Evolutionary conservation across 2,888 invertebrate genomes (phyloP), one percentile per base, ranked within the genome.

Genomic region (Drosophila glabriapex): DNA sequence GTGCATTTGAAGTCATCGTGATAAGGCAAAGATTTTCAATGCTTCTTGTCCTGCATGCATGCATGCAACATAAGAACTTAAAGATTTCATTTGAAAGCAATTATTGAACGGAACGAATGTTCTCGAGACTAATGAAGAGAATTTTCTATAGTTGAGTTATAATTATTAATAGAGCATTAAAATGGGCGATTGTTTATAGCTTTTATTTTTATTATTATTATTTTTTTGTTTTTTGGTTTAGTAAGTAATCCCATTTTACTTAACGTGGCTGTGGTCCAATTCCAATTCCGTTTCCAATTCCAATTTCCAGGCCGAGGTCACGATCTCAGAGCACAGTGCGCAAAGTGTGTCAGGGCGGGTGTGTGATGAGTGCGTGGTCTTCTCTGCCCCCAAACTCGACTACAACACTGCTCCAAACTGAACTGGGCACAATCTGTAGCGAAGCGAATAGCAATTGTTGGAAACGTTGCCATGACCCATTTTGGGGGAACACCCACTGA

Each of bases 401-500:
- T 14, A 41, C n/a, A 25, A 4, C 37, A 41, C 35, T 14, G 19
- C 68, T 54, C 43, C 37, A 43, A 50, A 22, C 14, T n/a, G 29
- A 28, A 22, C 54, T 33, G 37, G 41, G 65, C 37, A 73, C 58
- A 43, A 59, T 58, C 73, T 56, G 58, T 49, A 66, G 74, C 46
- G 25, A 49, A 60, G 58, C 67, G 41, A 59, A 56, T 56, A 74
- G 66, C 66, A 66, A 77, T 80, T 81, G 78, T 68, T 64, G 60
- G 37, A 63, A 74, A 73, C 73, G 52, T 85, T 83, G 72, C 89
- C 89, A 55, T 85, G 89, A 85, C 85, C 85, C 76, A 81, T 78
- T 84, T 89, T 58, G 70, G 79, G 76, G 82, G 85, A 85, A 89
- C 85, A 89, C 85, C 85, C 85, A 85, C 85, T 77, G 89, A 68